Percentiles rank a stretch among this genome's conserved stretches.
Conservation (phyloP, 2,888 invertebrate species). For the Leucophenga montana region DNA sequence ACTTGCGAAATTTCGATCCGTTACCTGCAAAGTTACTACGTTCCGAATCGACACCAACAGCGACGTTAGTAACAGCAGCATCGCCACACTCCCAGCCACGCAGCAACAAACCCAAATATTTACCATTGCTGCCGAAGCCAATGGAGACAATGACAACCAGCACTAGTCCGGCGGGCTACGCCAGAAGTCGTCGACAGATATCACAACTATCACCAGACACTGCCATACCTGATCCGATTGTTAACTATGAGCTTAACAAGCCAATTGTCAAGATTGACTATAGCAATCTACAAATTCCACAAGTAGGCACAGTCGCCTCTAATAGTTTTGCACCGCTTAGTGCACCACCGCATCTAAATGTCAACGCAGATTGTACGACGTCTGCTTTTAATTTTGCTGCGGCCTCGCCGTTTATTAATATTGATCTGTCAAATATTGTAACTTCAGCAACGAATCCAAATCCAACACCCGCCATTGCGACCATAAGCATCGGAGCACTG, state of each 20-base stretch:
- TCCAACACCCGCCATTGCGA: constrained; percentile 41
- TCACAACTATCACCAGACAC: constrained; percentile 49
- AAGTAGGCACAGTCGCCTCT: neutral
- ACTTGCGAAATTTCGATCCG: constrained; percentile 35
- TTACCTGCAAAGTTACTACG: constrained; percentile 57
- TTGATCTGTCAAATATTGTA: constrained; percentile 71
- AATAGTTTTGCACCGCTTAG: constrained; percentile 37
- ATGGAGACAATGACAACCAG: constrained; percentile 14
- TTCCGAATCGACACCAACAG: constrained; percentile 61
- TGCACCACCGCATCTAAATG: constrained; percentile 31
- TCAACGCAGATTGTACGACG: constrained; percentile 32
- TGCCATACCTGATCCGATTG: constrained; percentile 70
- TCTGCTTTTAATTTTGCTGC: constrained; percentile 53
- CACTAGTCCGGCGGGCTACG: neutral
- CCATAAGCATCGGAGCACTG: constrained; percentile 51
- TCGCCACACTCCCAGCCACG: constrained; percentile 49
- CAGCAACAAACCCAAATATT: constrained; percentile 36
- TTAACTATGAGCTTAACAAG: constrained; percentile 69
- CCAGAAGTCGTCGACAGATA: constrained; percentile 20
- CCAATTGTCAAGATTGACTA: constrained; percentile 73
- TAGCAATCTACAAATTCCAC: constrained; percentile 67
- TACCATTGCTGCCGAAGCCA: constrained; percentile 55
- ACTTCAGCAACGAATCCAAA: constrained; percentile 45
- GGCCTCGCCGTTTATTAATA: constrained; percentile 70
- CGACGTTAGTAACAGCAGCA: constrained; percentile 26